These are phyloP conservation scores for Periparus ater DNA, from an alignment of 2,797 vertebrate genomes.

Conservation along the genomic window DNA sequence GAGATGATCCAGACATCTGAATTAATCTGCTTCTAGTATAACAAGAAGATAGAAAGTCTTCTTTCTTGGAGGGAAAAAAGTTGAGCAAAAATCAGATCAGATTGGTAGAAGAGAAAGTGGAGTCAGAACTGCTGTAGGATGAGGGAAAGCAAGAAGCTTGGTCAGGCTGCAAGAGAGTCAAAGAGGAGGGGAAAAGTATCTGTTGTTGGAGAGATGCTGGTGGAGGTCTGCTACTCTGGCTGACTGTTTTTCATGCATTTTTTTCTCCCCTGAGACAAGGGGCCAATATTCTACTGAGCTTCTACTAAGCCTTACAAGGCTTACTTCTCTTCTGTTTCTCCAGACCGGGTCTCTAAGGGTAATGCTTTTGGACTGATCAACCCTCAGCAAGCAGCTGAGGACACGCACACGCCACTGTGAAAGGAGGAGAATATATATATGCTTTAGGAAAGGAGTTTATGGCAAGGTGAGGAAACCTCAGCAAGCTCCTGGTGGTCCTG, in stretches of 20 bases:
- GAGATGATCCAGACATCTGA: neutral
- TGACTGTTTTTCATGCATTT: neutral
- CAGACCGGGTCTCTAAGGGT: neutral
- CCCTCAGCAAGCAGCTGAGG: neutral
- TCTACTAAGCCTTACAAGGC: neutral
- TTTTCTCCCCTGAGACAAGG: neutral
- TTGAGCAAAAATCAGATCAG: neutral
- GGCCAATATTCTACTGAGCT: neutral
- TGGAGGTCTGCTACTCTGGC: neutral
- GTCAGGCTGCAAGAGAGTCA: neutral
- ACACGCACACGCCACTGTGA: rapidly evolving
- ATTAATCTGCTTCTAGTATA: neutral
- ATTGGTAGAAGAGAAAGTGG: neutral
- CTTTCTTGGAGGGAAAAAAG: neutral
- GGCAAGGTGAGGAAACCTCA: neutral
- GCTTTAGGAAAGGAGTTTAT: neutral
- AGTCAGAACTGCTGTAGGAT: rapidly evolving
- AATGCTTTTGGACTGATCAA: neutral
- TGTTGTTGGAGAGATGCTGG: neutral
- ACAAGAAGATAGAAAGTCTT: neutral
- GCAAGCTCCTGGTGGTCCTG: neutral
- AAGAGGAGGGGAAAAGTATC: neutral
- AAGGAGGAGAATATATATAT: rapidly evolving
- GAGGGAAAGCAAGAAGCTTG: neutral
- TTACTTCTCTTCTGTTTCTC: neutral